Percentiles rank a stretch among this genome's conserved stretches.
Conservation (phyloP, 2,888 invertebrate species). For the Brachypterus glaber region DNA sequence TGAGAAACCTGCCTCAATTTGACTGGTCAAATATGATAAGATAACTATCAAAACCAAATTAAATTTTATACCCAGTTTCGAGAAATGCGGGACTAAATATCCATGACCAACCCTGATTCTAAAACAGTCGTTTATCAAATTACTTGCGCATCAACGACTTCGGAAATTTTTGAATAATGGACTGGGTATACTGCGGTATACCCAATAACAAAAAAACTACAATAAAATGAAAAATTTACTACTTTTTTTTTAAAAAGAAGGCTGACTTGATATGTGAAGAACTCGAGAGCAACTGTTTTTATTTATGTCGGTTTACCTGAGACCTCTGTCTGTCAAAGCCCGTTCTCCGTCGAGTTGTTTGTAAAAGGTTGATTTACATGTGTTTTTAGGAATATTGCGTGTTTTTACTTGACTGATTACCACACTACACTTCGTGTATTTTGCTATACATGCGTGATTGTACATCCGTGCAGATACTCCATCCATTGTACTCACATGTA, state of each 20-base stretch:
- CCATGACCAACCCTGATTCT: slow-evolving; percentile 14
- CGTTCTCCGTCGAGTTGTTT: no score
- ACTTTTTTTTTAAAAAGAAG: slow-evolving; percentile 34
- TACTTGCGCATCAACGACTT: slow-evolving; percentile 32
- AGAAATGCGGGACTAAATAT: slow-evolving; percentile 1
- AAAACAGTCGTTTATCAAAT: slow-evolving; percentile 36
- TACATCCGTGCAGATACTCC: no score
- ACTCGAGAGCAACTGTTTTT: slow-evolving; percentile 25
- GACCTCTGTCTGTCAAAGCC: no score
- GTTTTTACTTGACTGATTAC: slow-evolving; percentile 12
- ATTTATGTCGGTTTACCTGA: slow-evolving; percentile 30
- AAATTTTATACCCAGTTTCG: no score
- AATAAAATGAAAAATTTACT: slow-evolving; percentile 38
- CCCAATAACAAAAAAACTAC: slow-evolving; percentile 32
- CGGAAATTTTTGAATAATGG: slow-evolving; percentile 38
- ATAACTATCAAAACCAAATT: no score
- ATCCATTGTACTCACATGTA: no score
- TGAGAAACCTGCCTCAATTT: no score
- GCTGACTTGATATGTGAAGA: slow-evolving; percentile 33
- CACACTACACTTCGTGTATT: no score
- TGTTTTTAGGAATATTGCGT: no score
- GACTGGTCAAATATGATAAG: no score
- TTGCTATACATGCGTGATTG: no score
- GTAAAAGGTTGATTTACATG: no score
- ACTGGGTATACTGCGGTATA: slow-evolving; percentile 23